Evolutionary conservation across 2,888 invertebrate species (phyloP).

Genomic region (Aplocera efformata): DNA sequence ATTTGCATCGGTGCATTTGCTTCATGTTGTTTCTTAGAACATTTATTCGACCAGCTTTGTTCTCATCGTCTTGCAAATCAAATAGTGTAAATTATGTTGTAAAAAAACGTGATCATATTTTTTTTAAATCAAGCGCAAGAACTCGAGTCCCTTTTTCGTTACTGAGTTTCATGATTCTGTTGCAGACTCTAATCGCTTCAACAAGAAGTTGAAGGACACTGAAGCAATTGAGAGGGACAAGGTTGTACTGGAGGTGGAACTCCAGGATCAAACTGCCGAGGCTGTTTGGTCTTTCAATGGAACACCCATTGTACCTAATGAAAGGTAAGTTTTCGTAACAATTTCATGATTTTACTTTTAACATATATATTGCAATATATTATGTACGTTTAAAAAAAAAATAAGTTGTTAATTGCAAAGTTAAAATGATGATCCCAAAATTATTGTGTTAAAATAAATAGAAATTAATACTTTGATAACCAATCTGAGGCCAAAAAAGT

Average conservation of each 20-base stretch:
- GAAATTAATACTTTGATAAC: too few relatives aligned
- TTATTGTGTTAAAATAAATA: too few relatives aligned
- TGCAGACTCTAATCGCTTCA: slow-evolving; percentile 97
- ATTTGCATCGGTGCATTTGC: slow-evolving; percentile 11
- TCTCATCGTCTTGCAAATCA: too few relatives aligned
- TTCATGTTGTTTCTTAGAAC: slow-evolving; percentile 3
- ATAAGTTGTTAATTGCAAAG: too few relatives aligned
- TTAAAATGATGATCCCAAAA: too few relatives aligned
- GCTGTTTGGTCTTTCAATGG: slow-evolving; percentile 98
- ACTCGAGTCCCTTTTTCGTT: neutral
- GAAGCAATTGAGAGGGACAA: slow-evolving; percentile 96
- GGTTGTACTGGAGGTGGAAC: slow-evolving; percentile 93
- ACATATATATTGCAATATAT: too few relatives aligned
- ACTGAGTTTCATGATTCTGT: slow-evolving; percentile 25
- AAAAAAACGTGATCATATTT: slow-evolving; percentile 5
- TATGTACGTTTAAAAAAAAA: too few relatives aligned
- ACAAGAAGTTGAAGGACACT: slow-evolving; percentile 97
- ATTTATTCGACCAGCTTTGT: slow-evolving; percentile 3
- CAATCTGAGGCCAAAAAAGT: too few relatives aligned
- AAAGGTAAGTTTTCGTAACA: slow-evolving; percentile 68
- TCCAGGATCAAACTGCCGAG: slow-evolving; percentile 97
- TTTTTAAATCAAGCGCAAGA: neutral
- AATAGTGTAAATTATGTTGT: neutral
- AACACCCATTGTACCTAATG: slow-evolving; percentile 88
- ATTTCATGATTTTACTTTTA: too few relatives aligned